phyloP scores from a whole-genome alignment of 1,140 invertebrate genomes.

The Aphaenogaster ashmeadi region DNA sequence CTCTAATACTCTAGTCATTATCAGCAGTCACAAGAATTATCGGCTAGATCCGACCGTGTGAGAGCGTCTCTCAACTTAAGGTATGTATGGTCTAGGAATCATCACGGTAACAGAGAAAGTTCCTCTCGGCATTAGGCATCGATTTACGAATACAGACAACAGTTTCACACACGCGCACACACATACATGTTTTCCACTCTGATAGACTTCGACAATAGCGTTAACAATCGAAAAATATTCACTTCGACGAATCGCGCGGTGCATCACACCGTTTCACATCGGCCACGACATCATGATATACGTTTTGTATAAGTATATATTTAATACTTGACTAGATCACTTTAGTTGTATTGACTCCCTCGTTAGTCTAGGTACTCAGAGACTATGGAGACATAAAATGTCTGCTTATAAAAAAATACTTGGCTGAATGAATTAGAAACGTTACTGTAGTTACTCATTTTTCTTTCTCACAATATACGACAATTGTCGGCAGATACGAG shows the following conservation, averaged over 20 bases:
- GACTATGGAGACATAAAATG: conserved; percentile 78
- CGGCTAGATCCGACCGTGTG: conserved; percentile 44
- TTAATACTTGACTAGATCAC: conserved; percentile 86
- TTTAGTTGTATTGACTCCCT: conserved; percentile 76
- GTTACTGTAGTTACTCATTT: conserved; percentile 68
- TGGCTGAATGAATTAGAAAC: conserved; percentile 81
- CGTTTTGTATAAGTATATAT: conserved; percentile 64
- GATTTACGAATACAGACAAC: conserved; percentile 48
- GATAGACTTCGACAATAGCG: conserved; percentile 75
- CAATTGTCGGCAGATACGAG: conserved; percentile 48
- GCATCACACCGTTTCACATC: conserved; percentile 32
- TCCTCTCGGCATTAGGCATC: conserved; percentile 67
- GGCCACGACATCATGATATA: conserved; percentile 56
- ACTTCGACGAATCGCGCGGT: conserved; percentile 49
- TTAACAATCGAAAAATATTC: conserved; percentile 79
- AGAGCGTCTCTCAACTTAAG: conserved; percentile 52
- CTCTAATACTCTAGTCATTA: conserved; percentile 67
- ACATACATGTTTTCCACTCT: conserved; percentile 16
- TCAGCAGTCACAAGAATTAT: conserved; percentile 35
- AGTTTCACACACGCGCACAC: conserved; percentile 19
- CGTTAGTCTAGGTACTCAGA: conserved; percentile 77
- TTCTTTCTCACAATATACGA: conserved; percentile 48
- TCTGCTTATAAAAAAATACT: conserved; percentile 86
- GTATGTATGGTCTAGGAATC: conserved; percentile 64
- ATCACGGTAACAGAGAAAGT: conserved; percentile 45